Conservation (phyloP, 2,888 invertebrate species). For the Nemoura dubitans region DNA sequence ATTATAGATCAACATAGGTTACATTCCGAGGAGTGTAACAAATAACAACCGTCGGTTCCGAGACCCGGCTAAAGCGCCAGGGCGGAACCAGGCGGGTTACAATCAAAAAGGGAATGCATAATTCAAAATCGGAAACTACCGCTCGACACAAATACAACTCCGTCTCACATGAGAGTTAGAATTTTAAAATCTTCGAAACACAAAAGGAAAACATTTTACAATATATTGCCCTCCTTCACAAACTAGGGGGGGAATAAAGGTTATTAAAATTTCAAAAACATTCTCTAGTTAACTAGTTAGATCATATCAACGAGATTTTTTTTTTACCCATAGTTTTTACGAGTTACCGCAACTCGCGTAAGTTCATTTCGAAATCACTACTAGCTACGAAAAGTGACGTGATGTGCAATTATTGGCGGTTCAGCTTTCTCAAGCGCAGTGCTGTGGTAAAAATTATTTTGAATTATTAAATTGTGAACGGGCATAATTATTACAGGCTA, state of each 20-base stretch:
- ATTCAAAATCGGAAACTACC: slow-evolving; percentile 4
- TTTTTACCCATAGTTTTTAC: neutral
- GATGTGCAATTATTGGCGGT: neutral
- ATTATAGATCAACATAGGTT: neutral
- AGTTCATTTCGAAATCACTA: neutral
- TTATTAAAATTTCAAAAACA: neutral
- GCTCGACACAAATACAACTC: neutral
- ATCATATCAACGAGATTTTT: neutral
- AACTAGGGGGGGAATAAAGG: neutral
- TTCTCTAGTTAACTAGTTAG: neutral
- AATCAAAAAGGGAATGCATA: slow-evolving; percentile 29
- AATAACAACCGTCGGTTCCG: neutral
- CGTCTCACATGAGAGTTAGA: neutral
- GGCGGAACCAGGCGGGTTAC: neutral
- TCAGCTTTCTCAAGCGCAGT: neutral
- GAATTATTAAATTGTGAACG: slow-evolving; percentile 13
- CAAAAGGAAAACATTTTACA: neutral
- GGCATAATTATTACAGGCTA: neutral
- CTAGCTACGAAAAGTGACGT: neutral
- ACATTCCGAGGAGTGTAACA: neutral
- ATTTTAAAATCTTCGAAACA: neutral
- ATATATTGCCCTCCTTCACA: neutral
- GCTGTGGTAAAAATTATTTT: neutral
- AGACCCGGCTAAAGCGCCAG: neutral
- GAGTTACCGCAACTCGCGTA: neutral